Evolutionary conservation across 64 coral and sea anemone species (phyloP).

Genomic region (Platygyra sinensis): DNA sequence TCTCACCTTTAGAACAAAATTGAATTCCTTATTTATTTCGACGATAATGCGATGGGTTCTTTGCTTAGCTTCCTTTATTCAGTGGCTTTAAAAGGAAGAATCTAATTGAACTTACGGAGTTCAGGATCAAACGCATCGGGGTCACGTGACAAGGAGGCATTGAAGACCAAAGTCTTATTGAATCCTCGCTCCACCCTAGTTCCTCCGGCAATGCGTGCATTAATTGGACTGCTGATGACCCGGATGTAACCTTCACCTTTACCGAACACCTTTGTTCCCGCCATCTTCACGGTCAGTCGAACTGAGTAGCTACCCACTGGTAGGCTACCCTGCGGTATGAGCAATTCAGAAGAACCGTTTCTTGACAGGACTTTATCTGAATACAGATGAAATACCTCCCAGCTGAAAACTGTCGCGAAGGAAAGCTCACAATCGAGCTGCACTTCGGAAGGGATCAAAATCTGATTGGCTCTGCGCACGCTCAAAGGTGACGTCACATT

Average conservation of each 20-base stretch:
- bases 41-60: too few species aligned
- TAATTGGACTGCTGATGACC: background rate
- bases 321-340: background rate
- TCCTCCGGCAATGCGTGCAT: constrained; percentile 44
- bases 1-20: too few species aligned
- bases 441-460: constrained; percentile 6
- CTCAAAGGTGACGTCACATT: background rate
- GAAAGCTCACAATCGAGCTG: constrained; percentile 10
- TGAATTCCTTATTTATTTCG: too few species aligned
- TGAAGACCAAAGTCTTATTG: constrained; percentile 26
- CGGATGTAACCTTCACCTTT: constrained; percentile 23
- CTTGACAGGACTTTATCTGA: background rate
- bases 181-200: constrained; percentile 1
- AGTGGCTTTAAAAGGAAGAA: background rate
- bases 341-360: constrained; percentile 13
- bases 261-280: constrained; percentile 7
- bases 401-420: background rate
- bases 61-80: too few species aligned
- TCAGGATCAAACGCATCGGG: background rate
- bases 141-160: constrained; percentile 54
- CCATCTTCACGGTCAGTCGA: constrained; percentile 11
- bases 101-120: background rate
- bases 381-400: background rate
- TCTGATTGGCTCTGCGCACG: background rate
- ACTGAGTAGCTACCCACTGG: constrained; percentile 27